A percentile compares a stretch with the other conserved stretches of the same genome.
These are phyloP conservation scores for Pherbina coryleti DNA, from an alignment of 2,888 invertebrate species.

Conservation along the genomic window DNA sequence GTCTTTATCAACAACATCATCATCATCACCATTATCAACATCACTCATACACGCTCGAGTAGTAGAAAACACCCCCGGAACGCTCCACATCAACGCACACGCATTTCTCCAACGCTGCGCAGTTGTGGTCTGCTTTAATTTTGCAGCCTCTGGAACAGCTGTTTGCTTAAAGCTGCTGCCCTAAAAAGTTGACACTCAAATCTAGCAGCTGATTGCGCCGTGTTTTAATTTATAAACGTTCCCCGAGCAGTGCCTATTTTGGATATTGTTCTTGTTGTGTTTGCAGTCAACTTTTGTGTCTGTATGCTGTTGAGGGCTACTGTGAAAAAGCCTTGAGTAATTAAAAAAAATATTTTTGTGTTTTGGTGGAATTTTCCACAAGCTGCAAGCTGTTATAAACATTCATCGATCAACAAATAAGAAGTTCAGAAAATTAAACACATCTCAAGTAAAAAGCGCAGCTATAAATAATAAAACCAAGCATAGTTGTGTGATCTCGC, in stretches of 20 bases:
- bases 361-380: background rate
- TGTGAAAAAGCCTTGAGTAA: background rate
- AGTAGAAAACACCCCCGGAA: background rate
- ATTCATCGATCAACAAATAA: background rate
- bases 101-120: background rate
- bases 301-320: background rate
- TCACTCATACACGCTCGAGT: background rate
- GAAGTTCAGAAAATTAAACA: background rate
- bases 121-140: background rate
- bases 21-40: background rate
- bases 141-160: constrained; percentile 16
- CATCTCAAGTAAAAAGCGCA: too few relatives aligned
- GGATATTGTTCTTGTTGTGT: background rate
- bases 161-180: background rate
- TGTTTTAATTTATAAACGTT: background rate
- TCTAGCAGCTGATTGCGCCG: background rate
- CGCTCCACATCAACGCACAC: background rate
- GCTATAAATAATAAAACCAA: background rate
- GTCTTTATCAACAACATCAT: background rate
- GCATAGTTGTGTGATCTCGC: background rate
- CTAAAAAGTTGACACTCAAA: background rate
- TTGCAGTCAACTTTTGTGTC: background rate
- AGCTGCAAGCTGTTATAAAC: background rate
- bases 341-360: background rate
- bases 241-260: background rate